These are phyloP conservation scores for Octopus bimaculoides DNA, from an alignment of 1,140 invertebrate genomes.

Conservation along the genomic window DNA sequence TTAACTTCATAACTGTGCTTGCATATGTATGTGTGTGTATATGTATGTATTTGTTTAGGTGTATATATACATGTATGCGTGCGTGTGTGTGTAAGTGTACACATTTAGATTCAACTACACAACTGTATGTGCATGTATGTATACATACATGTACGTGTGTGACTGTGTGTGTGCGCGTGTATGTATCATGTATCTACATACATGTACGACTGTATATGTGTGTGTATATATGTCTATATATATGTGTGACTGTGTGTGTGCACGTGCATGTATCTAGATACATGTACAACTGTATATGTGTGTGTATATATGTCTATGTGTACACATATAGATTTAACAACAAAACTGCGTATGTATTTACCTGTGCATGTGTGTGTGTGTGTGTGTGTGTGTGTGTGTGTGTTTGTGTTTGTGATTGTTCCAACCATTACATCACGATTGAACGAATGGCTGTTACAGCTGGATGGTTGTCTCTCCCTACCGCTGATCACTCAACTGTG, in stretches of 20 bases:
- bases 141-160: background rate
- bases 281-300: background rate
- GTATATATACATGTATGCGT: background rate
- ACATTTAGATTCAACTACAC: background rate
- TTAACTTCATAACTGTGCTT: background rate
- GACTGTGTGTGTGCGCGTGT: background rate
- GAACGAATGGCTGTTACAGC: too few relatives aligned
- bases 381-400: background rate
- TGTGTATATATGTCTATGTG: background rate
- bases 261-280: background rate
- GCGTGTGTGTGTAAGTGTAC: background rate
- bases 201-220: background rate
- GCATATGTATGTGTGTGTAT: background rate
- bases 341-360: background rate
- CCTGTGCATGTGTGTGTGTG: background rate
- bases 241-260: background rate
- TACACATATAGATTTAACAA: background rate
- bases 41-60: background rate
- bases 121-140: background rate
- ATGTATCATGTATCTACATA: background rate
- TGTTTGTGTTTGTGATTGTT: background rate
- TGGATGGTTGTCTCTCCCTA: too few relatives aligned
- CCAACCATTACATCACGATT: too few relatives aligned
- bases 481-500: too few relatives aligned
- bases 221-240: background rate